Conservation (phyloP, 2,797 vertebrate species). For the Poeciliopsis infans region DNA sequence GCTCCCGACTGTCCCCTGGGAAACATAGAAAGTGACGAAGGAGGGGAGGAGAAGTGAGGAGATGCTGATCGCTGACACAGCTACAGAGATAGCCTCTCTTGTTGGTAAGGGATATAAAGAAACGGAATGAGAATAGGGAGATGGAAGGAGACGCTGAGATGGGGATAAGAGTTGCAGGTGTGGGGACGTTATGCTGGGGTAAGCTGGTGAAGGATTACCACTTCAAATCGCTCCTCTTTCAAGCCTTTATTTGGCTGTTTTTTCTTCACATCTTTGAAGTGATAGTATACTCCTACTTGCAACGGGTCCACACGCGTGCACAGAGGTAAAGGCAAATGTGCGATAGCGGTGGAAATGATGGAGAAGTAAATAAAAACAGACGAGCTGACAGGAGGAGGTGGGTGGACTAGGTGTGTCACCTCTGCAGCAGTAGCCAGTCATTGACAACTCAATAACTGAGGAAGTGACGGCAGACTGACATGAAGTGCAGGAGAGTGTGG, state of each 20-base stretch:
- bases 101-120: slow-evolving; percentile 62
- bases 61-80: slow-evolving; percentile 73
- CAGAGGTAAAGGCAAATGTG: neutral
- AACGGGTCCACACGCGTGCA: slow-evolving; percentile 11
- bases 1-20: slow-evolving; percentile 48
- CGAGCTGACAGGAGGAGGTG: slow-evolving; percentile 28
- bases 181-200: slow-evolving; percentile 67
- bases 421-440: slow-evolving; percentile 16
- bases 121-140: slow-evolving; percentile 49
- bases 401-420: slow-evolving; percentile 29
- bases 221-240: slow-evolving; percentile 51
- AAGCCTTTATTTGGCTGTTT: slow-evolving; percentile 52
- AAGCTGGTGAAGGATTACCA: slow-evolving; percentile 73
- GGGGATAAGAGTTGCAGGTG: slow-evolving; percentile 55
- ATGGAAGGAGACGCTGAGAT: slow-evolving; percentile 57
- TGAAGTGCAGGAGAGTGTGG: slow-evolving; percentile 4
- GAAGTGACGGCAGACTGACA: slow-evolving; percentile 19
- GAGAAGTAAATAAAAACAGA: slow-evolving; percentile 11
- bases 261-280: slow-evolving; percentile 55
- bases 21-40: slow-evolving; percentile 41
- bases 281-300: slow-evolving; percentile 8
- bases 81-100: slow-evolving; percentile 67
- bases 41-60: slow-evolving; percentile 6
- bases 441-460: slow-evolving; percentile 49
- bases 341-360: slow-evolving; percentile 20